A percentile compares a stretch with the other conserved stretches of the same genome.
Conservation (phyloP, 2,113 vertebrate species). For the Pogona vitticeps region DNA sequence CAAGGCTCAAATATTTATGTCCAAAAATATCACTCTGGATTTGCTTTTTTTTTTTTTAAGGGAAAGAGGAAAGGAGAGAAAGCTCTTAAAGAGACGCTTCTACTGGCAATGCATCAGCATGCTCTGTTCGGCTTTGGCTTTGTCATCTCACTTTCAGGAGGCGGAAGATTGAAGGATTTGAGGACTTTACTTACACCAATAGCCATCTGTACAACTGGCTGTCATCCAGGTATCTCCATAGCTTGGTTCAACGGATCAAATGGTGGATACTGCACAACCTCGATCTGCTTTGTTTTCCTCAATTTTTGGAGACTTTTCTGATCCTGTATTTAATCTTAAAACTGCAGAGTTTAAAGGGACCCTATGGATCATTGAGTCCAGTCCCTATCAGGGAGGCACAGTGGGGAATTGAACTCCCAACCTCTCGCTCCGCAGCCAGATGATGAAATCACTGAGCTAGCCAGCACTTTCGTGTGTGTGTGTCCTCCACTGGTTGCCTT, state of each 20-base stretch:
- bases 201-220: not conserved
- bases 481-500: no score
- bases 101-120: no score
- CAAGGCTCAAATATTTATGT: not conserved
- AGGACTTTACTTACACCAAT: not conserved
- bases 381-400: no score
- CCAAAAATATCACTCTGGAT: not conserved
- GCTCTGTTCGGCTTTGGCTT: not conserved
- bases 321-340: no score
- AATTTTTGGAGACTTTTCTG: not conserved
- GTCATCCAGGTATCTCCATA: not conserved
- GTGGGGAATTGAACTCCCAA: no score
- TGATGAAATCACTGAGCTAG: no score
- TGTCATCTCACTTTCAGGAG: not conserved
- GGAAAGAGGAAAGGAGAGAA: no score
- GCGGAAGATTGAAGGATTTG: slow-evolving; percentile 2
- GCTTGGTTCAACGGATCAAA: not conserved
- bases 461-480: no score
- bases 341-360: no score
- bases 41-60: not conserved
- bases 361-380: no score
- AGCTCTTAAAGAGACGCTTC: not conserved
- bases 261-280: not conserved
- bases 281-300: not conserved
- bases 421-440: no score